Conservation (phyloP, 35 echinoderm and acorn worm species). For the Hemicentrotus pulcherrimus region DNA sequence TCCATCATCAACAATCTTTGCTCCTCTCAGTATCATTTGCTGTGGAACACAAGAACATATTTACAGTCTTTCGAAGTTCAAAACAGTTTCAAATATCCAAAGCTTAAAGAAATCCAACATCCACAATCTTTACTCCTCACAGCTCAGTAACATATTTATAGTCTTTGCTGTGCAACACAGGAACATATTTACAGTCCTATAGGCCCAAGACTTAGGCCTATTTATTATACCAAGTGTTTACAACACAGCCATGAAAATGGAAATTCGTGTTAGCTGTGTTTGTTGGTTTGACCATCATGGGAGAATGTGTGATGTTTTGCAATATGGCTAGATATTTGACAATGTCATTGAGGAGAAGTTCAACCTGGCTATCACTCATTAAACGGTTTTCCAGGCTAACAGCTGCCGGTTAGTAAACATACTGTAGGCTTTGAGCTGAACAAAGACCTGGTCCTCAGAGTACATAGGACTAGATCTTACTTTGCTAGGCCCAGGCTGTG, state of each 20-base stretch:
- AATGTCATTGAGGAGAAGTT: neutral
- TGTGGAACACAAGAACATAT: too few relatives aligned
- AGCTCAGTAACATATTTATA: too few relatives aligned
- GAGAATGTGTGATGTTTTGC: neutral
- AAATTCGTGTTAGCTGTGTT: conserved; percentile 18
- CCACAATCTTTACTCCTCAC: too few relatives aligned
- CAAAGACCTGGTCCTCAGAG: neutral
- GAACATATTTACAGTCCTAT: neutral
- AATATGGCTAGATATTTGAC: neutral
- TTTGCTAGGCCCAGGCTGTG: conserved; percentile 24
- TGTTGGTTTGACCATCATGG: neutral
- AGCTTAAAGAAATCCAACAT: too few relatives aligned
- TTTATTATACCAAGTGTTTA: conserved; percentile 29
- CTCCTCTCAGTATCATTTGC: too few relatives aligned
- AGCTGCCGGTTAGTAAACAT: neutral
- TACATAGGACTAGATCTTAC: neutral
- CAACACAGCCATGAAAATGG: conserved; percentile 28
- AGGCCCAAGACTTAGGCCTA: neutral
- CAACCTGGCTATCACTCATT: conserved; percentile 16
- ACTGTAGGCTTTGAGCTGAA: neutral
- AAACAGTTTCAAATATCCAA: too few relatives aligned
- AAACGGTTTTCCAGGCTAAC: neutral
- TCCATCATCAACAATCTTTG: neutral
- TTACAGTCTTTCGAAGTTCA: too few relatives aligned
- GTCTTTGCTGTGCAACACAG: too few relatives aligned